A percentile compares a stretch with the other conserved stretches of the same genome.
Evolutionary conservation across 1,140 invertebrate genomes (phyloP).

Genomic region (Colletes gigas): DNA sequence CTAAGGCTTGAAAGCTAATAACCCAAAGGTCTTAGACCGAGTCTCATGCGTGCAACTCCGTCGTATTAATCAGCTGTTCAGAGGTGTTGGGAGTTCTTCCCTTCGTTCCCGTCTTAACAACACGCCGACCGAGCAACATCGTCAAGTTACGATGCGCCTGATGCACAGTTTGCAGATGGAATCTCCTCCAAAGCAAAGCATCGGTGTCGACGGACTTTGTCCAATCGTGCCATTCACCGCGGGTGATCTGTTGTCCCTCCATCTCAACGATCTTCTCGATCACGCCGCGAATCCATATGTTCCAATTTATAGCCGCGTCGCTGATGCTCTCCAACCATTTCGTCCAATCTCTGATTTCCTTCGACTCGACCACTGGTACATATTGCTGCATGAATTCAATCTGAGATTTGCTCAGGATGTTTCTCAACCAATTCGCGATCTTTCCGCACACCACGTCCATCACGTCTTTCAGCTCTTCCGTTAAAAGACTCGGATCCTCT

Average conservation of each 20-base stretch:
- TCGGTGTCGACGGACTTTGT: conserved; percentile 59
- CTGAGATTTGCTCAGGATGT: conserved; percentile 58
- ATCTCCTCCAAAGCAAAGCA: conserved; percentile 60
- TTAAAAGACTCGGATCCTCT: conserved; percentile 51
- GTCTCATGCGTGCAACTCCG: conserved; percentile 17
- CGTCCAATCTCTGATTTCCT: conserved; percentile 60
- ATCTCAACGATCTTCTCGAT: conserved; percentile 54
- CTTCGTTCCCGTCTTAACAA: conserved; percentile 63
- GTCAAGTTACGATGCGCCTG: conserved; percentile 63
- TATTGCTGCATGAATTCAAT: conserved; percentile 52
- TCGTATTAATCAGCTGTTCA: conserved; percentile 45
- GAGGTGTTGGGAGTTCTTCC: background rate
- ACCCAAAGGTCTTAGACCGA: no score
- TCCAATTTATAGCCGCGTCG: conserved; percentile 61
- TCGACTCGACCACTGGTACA: conserved; percentile 63
- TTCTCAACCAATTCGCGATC: conserved; percentile 69
- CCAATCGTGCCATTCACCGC: conserved; percentile 66
- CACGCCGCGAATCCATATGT: conserved; percentile 62
- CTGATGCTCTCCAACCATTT: conserved; percentile 63
- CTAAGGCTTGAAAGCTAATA: no score
- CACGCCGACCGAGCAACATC: conserved; percentile 55
- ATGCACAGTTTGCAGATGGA: conserved; percentile 66
- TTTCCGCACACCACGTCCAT: conserved; percentile 70
- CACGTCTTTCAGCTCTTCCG: conserved; percentile 51
- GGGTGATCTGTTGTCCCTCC: conserved; percentile 55